Evolutionary conservation across 2,888 invertebrate species (phyloP), one percentile per base, ranked within the genome.

Genomic region (Phoronis australis): DNA sequence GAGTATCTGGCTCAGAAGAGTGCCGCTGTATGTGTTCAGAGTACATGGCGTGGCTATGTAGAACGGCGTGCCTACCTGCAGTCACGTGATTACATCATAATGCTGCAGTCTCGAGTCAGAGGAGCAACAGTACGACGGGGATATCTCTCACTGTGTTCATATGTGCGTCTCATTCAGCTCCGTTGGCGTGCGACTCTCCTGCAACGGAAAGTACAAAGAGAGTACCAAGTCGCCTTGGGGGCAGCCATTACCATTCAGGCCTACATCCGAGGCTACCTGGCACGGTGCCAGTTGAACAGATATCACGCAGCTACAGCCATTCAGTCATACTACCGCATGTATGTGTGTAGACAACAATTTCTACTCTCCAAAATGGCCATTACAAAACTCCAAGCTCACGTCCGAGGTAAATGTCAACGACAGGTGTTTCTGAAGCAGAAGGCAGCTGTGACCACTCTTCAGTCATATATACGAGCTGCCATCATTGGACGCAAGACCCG

Each of bases 311-410:
- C 59, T 3, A 27, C 48, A n/a, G 37, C 23, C 22, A 54, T 65
- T 9, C 66, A 64, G 45, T 37, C 57, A 5, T 4, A 9, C 5
- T 50, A 47, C 37, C 51, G 55, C 40, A 48, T 47, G 38, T 47
- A 45, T 27, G 18, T 43, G 4, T 39, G 38, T 22, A 43, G 47
- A 21, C 50, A 48, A 45, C 38, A n/a, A 12, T 55, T 48, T 26
- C n/a, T 42, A 18, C 26, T 26, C 20, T 27, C 18, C 3, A 42
- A 37, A 27, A 31, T 24, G 21, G 43, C 46, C 42, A 39, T 38
- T 18, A 31, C 39, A 3, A 26, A 31, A 21, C 48, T 52, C 21
- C 57, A 56, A 43, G 22, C 43, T 23, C 26, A 27, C 1, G 48
- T 45, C 25, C 49, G 56, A n/a, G 31, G 31, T 12, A 15, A 9